These are phyloP conservation scores for Apogon talboti DNA, from an alignment of 2,797 vertebrate species.

Conservation along the genomic window DNA sequence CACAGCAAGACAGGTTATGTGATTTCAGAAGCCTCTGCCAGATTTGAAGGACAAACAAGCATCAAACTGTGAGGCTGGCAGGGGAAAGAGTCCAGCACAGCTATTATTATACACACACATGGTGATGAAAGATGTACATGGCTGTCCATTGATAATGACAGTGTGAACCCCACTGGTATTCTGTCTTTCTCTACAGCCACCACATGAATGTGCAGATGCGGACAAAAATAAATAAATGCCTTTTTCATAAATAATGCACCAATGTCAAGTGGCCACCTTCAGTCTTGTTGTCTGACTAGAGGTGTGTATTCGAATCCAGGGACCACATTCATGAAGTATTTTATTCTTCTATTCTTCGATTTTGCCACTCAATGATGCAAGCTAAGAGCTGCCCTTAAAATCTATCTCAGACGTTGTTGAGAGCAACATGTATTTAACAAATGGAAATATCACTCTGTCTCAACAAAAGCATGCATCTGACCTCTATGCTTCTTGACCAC, in stretches of 20 bases:
- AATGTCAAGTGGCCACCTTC: conserved; percentile 34
- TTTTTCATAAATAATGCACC: conserved; percentile 31
- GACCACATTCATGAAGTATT: conserved; percentile 7
- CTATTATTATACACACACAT: conserved; percentile 52
- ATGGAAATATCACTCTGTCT: conserved; percentile 2
- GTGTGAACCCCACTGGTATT: conserved; percentile 34
- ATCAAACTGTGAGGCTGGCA: conserved; percentile 69
- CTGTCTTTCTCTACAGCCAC: not conserved
- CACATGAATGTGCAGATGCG: not conserved
- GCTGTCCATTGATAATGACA: conserved; percentile 39
- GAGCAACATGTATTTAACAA: not conserved
- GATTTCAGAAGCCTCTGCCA: conserved; percentile 55
- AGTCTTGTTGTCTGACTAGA: conserved; percentile 6
- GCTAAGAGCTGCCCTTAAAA: conserved; percentile 17
- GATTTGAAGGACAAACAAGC: conserved; percentile 74
- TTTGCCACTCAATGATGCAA: not conserved
- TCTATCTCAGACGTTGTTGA: conserved; percentile 1
- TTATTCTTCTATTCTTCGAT: conserved; percentile 9
- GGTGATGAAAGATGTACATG: conserved; percentile 45
- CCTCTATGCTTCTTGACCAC: not conserved
- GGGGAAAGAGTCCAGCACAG: conserved; percentile 44
- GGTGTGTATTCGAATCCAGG: conserved; percentile 19
- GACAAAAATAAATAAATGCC: conserved; percentile 10
- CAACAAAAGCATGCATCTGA: not conserved
- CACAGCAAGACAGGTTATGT: conserved; percentile 48